Evolutionary conservation across 1,140 invertebrate species (phyloP), one percentile per base, ranked within the genome.

Genomic region (Leptinotarsa lineolata): DNA sequence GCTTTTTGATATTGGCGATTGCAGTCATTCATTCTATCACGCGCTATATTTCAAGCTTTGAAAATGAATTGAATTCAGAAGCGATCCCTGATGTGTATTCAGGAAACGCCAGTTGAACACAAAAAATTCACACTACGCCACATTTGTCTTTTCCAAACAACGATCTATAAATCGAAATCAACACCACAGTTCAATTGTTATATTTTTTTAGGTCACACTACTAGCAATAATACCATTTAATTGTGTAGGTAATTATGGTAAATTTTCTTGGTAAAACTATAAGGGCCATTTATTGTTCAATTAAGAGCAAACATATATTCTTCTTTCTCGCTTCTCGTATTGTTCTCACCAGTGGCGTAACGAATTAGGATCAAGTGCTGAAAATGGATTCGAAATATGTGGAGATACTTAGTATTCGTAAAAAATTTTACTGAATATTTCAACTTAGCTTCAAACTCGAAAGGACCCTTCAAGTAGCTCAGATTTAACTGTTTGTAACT

Each of bases 221-320:
- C 48, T 13, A 5, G 2, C 48, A 54, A 54, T 54, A 54, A 54
- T 54, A 54, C 48, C 48, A 54, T 54, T 54, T 54, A 54, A 54
- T 54, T 54, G 48, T 54, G 15, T 54, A 54, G 48, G 48, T 54
- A 54, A 54, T 54, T 54, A 54, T 54, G 48, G 48, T 54, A 54
- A 54, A 54, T 54, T 54, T 54, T 54, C 48, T 54, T 15, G 48
- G 48, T 54, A 54, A 18, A 54, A 54, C 48, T 54, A 54, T 54
- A 54, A 54, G 48, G 48, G 48, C 16, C 48, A 54, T 54, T 54
- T 54, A 54, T 54, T 54, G 48, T 54, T 54, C 48, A 54, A 54
- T 54, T 54, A n/a, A 54, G 48, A 54, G 48, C 11, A 54, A 54
- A 54, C 48, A 54, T 54, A 54, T 54, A 13, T 54, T 54, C 48